Percentiles rank a stretch among this genome's conserved stretches.
These are phyloP conservation scores for Poeciliopsis retropinna DNA, from an alignment of 2,113 vertebrate species.

Conservation along the genomic window DNA sequence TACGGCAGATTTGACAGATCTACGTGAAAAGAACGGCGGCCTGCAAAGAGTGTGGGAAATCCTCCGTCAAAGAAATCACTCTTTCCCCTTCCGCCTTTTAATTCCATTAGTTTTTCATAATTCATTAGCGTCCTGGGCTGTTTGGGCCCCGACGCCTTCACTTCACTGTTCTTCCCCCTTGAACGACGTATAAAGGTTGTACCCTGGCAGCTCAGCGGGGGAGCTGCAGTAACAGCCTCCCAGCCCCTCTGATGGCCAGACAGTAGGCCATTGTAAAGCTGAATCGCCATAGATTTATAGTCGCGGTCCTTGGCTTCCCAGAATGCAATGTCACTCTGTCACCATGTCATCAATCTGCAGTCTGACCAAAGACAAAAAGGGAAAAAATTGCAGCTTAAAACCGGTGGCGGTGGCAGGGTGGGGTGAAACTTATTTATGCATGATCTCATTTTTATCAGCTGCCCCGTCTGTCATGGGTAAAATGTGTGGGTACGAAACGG, in stretches of 20 bases:
- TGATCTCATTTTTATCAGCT: slow-evolving; percentile 58
- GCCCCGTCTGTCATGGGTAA: slow-evolving; percentile 41
- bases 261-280: slow-evolving; percentile 77
- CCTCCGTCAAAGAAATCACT: slow-evolving; percentile 36
- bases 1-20: slow-evolving; percentile 65
- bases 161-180: slow-evolving; percentile 7
- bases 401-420: too few species aligned
- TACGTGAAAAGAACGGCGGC: slow-evolving; percentile 58
- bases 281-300: slow-evolving; percentile 74
- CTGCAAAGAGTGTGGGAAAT: slow-evolving; percentile 70
- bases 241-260: slow-evolving; percentile 66
- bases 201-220: slow-evolving; percentile 55
- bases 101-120: slow-evolving; percentile 63
- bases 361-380: slow-evolving; percentile 51
- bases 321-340: slow-evolving; percentile 77
- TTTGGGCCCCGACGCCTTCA: slow-evolving; percentile 37
- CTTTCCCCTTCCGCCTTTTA: slow-evolving; percentile 27
- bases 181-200: slow-evolving; percentile 33
- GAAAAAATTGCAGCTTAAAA: slow-evolving; percentile 40
- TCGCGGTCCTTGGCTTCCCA: slow-evolving; percentile 67
- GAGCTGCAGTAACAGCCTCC: slow-evolving; percentile 65
- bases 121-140: slow-evolving; percentile 50
- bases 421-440: slow-evolving; percentile 42
- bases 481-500: slow-evolving; percentile 22
- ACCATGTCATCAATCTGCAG: slow-evolving; percentile 69